Evolutionary conservation across 1,140 invertebrate species (phyloP), one percentile per base, ranked within the genome.

Genomic region (Sogatella furcifera): DNA sequence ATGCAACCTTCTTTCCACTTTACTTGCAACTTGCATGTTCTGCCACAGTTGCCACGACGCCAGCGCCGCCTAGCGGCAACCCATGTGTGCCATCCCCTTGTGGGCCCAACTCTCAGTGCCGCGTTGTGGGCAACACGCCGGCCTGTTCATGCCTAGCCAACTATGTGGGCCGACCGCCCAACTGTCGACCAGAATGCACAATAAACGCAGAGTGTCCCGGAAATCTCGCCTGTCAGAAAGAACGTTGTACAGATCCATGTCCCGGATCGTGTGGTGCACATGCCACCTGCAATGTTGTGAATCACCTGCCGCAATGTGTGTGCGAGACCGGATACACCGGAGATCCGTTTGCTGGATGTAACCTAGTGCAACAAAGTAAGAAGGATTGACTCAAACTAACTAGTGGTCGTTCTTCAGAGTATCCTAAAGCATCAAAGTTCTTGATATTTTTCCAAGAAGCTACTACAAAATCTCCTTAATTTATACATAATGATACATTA

Each of bases 191-290:
- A 6, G 88, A 91, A 74, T 91, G 89, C 73, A 81, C 82, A 0
- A 84, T 88, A 55, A 90, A 89, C 68, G 84, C 85, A 53, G 89
- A 92, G 69, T 92, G 90, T 72, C 78, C 87, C 0, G 82, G 86
- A 55, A 85, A 89, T 69, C 70, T 88, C 60, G 88, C 89, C 54
- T 92, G 90, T 67, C 83, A 87, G 60, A 86, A 87, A 65, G 85
- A 90, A 71, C 84, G 81, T 66, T 93, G 90, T 69, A 80, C 74
- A 67, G 86, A 92, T 74, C 89, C 89, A 15, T 93, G 90, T 69
- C 85, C 86, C 10, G 89, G 89, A 9, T 88, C 88, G 1, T 94
- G 91, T 70, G 91, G 90, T 11, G 77, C 84, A 15, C 88, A 90
- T 68, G 89, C 90, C 1, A 81, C 81, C 63, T 94, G 91, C 69